Evolutionary conservation across 2,888 invertebrate species (phyloP), one percentile per base, ranked within the genome.

Genomic region (Cordilura impudica): DNA sequence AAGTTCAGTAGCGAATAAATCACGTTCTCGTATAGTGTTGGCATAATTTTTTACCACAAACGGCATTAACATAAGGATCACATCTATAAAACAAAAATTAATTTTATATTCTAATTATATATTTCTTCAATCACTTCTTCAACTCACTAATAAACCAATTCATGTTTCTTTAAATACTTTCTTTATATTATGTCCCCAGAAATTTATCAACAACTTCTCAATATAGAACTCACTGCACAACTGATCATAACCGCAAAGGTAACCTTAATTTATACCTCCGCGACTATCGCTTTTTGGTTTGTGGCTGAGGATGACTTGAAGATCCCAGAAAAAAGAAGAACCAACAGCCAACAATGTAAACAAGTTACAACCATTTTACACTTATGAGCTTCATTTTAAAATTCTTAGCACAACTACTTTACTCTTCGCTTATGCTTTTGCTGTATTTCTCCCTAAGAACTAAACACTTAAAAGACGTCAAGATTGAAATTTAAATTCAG

Each of bases 1-100:
- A 0, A 87, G 83, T 53, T 87, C 87, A 10, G 87, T 87, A 67
- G 87, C 87, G 71, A 87, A 87, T 14, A 87, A 82, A 74, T 87
- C 86, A 26, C 87, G 86, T 56, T 87, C 87, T 75, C 83, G 83
- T 73, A 87, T 85, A 7, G 86, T 71, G 21, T 78, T 78, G 21
- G 70, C 61, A 21, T 18, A 39, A 7, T 2, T 18, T 4, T 7
- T n/a, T n/a, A n/a, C 35, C 16, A 73, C 0, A 6, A 76, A n/a
- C 1, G 51, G 4, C 29, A 56, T n/a, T 10, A 65, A 14, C 8
- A 61, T 4, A 14, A 66, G 12, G 8, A 61, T n/a, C 14, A 26
- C 45, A 49, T 66, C 73, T 77, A 26, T 43, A 45, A 56, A 5
- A 67, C 39, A 65, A 12, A 29, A 47, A 49, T 77, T 81, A 78